Percentiles rank a stretch among this genome's conserved stretches.
Conservation (phyloP, 2,113 vertebrate species). For the Cyanoramphus novaezelandiae region DNA sequence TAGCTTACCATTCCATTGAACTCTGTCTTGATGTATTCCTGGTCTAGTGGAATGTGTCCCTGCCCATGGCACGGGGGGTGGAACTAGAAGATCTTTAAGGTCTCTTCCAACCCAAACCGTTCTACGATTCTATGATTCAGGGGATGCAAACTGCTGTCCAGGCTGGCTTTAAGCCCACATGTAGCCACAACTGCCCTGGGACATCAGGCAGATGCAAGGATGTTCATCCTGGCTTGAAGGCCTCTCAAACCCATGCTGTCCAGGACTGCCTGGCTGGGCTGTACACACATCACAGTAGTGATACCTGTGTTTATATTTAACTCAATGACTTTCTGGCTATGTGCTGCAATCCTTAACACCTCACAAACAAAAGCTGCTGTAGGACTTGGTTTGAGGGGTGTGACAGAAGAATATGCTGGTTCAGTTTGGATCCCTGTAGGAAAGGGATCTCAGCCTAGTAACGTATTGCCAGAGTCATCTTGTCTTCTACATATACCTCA, state of each 20-base stretch:
- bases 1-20: background rate
- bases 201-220: background rate
- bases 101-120: background rate
- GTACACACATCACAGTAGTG: background rate
- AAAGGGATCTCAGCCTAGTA: background rate
- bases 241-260: background rate
- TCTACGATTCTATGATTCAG: background rate
- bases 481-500: background rate
- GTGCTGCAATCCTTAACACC: background rate
- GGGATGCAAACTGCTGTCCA: background rate
- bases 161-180: background rate
- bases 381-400: background rate
- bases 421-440: background rate
- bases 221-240: background rate
- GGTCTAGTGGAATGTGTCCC: background rate
- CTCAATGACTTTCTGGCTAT: background rate
- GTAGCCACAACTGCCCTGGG: background rate
- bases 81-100: background rate
- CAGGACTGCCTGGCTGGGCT: background rate
- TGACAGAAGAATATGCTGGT: background rate
- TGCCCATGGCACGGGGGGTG: background rate
- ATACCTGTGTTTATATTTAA: background rate
- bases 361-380: background rate
- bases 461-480: background rate
- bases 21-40: background rate